Evolutionary conservation across 2,113 vertebrate species (phyloP), one percentile per base, ranked within the genome.

Genomic region (Notarius quadriscutis): DNA sequence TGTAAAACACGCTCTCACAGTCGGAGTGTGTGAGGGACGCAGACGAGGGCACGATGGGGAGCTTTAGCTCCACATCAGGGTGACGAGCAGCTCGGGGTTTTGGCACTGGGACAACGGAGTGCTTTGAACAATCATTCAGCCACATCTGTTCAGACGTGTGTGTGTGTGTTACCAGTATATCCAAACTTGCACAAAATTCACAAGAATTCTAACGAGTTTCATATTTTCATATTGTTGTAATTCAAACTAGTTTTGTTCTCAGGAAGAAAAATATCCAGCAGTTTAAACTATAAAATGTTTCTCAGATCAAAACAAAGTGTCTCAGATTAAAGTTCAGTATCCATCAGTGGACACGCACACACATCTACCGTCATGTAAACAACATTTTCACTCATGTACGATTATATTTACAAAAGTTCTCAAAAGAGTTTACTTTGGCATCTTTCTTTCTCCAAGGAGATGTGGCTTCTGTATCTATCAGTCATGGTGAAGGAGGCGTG

Each of bases 21-120:
- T 30, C 82, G 30, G 63, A n/a, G 12, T 30, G 82, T 63, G 17
- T 55, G 14, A 30, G 14, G 48, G 50, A 53, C 27, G 17, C 82
- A 84, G 82, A 84, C 82, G 65, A 84, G 82, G 82, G 48, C 82
- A n/a, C 82, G 82, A 71, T 67, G 82, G 83, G 83, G 83, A 67
- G 67, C 57, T 71, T 84, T 55, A 57, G 63, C 71, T 53, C 65
- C 65, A 20, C 57, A 27, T 69, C 82, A 84, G 82, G 71, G 81
- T 51, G 62, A 67, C 65, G 71, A 71, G 65, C 82, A 71, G 82
- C 15, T 58, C 83, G 58, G 67, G 22, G 72, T 80, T 72, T 74
- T 84, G 83, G 83, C 83, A 34, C 83, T 41, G 83, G 51, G 83
- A 84, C 83, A 84, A 84, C 67, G 1, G 82, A 51, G 48, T 18